Conservation (phyloP, 2,113 vertebrate species). For the Dissostichus mawsoni region DNA sequence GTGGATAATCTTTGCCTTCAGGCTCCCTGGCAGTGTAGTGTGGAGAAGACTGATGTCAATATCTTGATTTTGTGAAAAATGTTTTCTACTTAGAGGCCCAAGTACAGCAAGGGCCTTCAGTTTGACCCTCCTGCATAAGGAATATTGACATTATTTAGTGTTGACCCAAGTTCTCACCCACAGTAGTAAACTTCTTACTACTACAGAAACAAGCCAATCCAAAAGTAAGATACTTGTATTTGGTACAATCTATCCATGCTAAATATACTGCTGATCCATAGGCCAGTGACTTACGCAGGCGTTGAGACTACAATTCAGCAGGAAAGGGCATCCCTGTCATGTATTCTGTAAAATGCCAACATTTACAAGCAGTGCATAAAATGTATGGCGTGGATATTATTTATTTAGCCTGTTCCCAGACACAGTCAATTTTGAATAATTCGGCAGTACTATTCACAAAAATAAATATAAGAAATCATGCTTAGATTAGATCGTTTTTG, state of each 20-base stretch:
- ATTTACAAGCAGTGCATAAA: slow-evolving; percentile 19
- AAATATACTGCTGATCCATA: neutral
- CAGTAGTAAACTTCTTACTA: neutral
- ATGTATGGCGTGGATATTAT: neutral
- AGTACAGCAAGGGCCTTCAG: neutral
- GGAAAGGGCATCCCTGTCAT: slow-evolving; percentile 4
- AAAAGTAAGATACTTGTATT: neutral
- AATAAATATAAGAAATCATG: neutral
- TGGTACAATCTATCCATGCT: neutral
- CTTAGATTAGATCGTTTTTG: neutral
- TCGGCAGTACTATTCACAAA: neutral
- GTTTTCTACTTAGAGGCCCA: neutral
- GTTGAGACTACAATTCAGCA: neutral
- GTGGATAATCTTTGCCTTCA: neutral
- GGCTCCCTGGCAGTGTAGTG: neutral
- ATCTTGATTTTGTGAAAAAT: neutral
- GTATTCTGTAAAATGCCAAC: slow-evolving; percentile 5
- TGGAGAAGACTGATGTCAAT: neutral
- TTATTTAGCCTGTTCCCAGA: neutral
- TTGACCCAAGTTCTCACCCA: neutral
- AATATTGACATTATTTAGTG: slow-evolving; percentile 1
- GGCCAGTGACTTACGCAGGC: neutral
- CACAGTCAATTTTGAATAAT: neutral
- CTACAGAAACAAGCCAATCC: neutral
- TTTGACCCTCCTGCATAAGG: neutral